Base-by-base conservation (phyloP, 2,888 invertebrate genomes). In the Deladenus siricidicola region DNA sequence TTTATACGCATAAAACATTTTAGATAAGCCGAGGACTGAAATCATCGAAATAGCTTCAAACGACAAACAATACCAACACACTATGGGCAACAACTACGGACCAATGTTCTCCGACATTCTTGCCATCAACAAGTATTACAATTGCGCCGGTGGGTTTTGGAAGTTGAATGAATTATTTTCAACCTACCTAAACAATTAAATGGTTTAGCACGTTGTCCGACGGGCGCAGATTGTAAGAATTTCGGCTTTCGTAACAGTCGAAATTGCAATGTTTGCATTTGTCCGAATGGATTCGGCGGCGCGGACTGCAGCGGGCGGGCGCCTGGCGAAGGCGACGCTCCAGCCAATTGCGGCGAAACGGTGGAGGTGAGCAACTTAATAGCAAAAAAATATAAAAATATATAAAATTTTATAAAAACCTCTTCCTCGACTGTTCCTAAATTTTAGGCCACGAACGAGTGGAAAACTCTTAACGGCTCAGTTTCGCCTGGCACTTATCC, bases 221-320 rank as follows among this genome's bases (percentile, higher is more conserved):
- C 47, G 4, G 29, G 49, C n/a, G 34, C 39, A 8, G 24, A 45
- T 26, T 66, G 66, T 45, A 58, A 64, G 28, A 53, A 66, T 26
- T 49, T 53, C 47, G 66, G 66, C 0, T 69, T 68, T 43, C 48
- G 44, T 21, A 64, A 66, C 43, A 44, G 44, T 50, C 67, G 39
- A 43, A 26, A 24, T n/a, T 66, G 66, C 58, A 24, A 28, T 1
- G 70, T 52, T 23, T 66, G 66, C 56, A 69, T 68, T 44, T 66
- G 66, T 19, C 68, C 66, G 3, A 57, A 51, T 23, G 66, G 58
- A 4, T 69, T 66, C 39, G 56, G 56, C 42, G 65, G 60, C 4
- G 51, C 47, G 23, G 48, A 53, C 28, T 65, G 65, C 43, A 26
- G 43, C 1, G 24, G 56, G 24, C 44, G 65, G 29, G 65, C 60